Conservation (phyloP, 2,797 vertebrate species). For the Yasuhikotakia modesta region DNA sequence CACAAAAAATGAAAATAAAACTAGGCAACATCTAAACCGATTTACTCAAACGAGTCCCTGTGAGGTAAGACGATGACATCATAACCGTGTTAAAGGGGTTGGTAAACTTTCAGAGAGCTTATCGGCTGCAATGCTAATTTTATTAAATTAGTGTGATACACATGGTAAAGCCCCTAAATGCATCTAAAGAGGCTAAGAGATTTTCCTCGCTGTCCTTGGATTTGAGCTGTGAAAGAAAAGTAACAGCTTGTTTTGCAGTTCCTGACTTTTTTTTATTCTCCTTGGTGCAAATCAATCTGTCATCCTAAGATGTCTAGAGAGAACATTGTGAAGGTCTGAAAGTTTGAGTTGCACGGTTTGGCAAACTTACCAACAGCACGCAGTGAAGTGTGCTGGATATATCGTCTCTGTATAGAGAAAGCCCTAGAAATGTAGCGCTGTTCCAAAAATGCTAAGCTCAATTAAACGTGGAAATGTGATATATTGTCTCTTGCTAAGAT, state of each 20-base stretch:
- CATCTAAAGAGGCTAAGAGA: slow-evolving; percentile 28
- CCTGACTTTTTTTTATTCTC: slow-evolving; percentile 47
- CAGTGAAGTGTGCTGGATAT: slow-evolving; percentile 48
- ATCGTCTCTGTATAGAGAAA: slow-evolving; percentile 47
- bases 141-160: neutral
- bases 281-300: slow-evolving; percentile 62
- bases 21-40: slow-evolving; percentile 16
- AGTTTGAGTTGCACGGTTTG: slow-evolving; percentile 34
- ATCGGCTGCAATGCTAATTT: slow-evolving; percentile 16
- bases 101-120: neutral
- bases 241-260: slow-evolving; percentile 57
- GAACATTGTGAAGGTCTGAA: slow-evolving; percentile 28
- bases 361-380: slow-evolving; percentile 18
- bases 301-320: slow-evolving; percentile 52
- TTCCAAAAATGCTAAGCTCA: slow-evolving; percentile 48
- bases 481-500: slow-evolving; percentile 50
- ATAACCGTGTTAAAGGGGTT: neutral
- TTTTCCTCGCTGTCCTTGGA: slow-evolving; percentile 61
- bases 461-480: slow-evolving; percentile 53
- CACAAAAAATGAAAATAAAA: slow-evolving; percentile 4
- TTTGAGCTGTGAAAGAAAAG: slow-evolving; percentile 56
- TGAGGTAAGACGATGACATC: slow-evolving; percentile 4
- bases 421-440: slow-evolving; percentile 38
- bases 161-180: neutral
- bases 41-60: slow-evolving; percentile 2